These are phyloP conservation scores for Remorina albescens DNA, from an alignment of 2,797 vertebrate genomes.

Conservation along the genomic window DNA sequence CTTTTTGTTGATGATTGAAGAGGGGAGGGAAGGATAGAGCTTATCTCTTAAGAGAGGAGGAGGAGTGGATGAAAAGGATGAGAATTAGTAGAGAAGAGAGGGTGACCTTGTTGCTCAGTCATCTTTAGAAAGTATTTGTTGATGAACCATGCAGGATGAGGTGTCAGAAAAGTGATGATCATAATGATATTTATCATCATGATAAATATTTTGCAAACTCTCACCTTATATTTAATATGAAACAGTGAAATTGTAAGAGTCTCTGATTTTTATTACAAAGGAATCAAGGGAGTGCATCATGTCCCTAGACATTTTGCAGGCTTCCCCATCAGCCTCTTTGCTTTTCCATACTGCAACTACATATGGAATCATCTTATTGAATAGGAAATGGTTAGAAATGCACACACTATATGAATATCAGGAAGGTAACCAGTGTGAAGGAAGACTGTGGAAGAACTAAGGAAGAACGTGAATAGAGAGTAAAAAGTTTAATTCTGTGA, in stretches of 20 bases:
- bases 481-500: too few relatives aligned
- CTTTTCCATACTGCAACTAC: not conserved
- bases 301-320: not conserved
- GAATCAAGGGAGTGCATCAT: too few relatives aligned
- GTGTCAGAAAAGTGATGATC: too few relatives aligned
- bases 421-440: not conserved
- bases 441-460: not conserved
- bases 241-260: too few relatives aligned
- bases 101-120: conserved; percentile 10
- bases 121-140: conserved; percentile 13
- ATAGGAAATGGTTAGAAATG: not conserved
- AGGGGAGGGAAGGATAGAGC: conserved; percentile 20
- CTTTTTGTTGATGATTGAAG: conserved; percentile 15
- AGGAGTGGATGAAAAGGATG: not conserved
- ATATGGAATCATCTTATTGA: not conserved
- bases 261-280: too few relatives aligned
- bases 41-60: conserved; percentile 7
- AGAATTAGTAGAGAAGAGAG: conserved; percentile 17
- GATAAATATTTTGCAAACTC: too few relatives aligned
- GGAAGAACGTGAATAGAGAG: not conserved
- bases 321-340: not conserved
- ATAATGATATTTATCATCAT: too few relatives aligned
- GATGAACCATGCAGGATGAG: too few relatives aligned
- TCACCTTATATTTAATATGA: not conserved
- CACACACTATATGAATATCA: not conserved